phyloP scores from a whole-genome alignment of 2,113 vertebrate genomes.

The Myotis lucifugus region DNA sequence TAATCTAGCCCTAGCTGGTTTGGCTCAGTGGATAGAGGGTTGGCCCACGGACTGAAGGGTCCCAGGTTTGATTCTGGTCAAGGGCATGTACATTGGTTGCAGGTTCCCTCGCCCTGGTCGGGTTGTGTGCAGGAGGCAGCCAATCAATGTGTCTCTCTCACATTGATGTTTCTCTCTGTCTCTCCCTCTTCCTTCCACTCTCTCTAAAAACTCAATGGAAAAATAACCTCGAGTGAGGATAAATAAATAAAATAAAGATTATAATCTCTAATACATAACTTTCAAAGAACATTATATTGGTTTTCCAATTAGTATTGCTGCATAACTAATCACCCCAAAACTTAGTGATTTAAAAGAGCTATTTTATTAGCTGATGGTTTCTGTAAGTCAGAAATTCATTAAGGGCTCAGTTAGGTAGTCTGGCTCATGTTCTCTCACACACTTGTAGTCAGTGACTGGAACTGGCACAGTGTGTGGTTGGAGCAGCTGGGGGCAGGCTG shows the following conservation, averaged over 20 bases:
- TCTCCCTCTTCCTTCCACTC: too few species aligned
- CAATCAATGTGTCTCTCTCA: too few species aligned
- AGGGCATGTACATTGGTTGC: too few species aligned
- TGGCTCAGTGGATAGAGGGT: neutral
- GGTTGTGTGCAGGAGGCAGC: too few species aligned
- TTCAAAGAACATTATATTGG: neutral
- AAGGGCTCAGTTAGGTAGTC: neutral
- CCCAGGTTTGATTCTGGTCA: too few species aligned
- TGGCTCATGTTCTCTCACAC: neutral
- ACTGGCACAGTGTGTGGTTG: neutral
- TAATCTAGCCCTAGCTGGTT: neutral
- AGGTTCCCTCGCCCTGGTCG: too few species aligned
- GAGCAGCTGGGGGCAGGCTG: neutral
- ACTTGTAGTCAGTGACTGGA: neutral
- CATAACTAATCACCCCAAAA: slow-evolving; percentile 6
- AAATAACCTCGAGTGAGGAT: too few species aligned
- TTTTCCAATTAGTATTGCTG: slow-evolving; percentile 1
- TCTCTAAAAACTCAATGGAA: too few species aligned
- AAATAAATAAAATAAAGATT: neutral
- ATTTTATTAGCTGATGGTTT: neutral
- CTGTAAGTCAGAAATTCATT: neutral
- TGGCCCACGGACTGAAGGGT: neutral
- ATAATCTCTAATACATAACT: neutral
- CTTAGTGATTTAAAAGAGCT: neutral
- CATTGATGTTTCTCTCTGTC: too few species aligned